phyloP scores from a whole-genome alignment of 2,113 vertebrate genomes.

The cattle (Bos taurus) region ARS-UCD2.0 NC_037328.1:102478001-102478500 shows the following conservation, averaged over 20 bases:
- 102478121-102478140: accelerated
- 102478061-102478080: background rate
- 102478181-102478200: background rate
- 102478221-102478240: background rate
- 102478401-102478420: background rate
- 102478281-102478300: background rate
- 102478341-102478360: background rate
- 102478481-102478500: background rate
- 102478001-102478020: background rate
- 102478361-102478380: background rate
- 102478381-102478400: background rate
- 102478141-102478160: background rate
- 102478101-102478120: background rate
- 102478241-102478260: background rate
- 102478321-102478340: background rate
- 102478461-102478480: background rate
- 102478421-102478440: background rate
- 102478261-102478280: background rate
- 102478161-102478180: background rate
- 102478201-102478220: background rate
- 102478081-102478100: background rate
- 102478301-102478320: background rate
- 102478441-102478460: background rate
- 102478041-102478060: background rate
- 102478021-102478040: accelerated